Conservation (phyloP, 2,113 vertebrate genomes). For the Ia io region DNA sequence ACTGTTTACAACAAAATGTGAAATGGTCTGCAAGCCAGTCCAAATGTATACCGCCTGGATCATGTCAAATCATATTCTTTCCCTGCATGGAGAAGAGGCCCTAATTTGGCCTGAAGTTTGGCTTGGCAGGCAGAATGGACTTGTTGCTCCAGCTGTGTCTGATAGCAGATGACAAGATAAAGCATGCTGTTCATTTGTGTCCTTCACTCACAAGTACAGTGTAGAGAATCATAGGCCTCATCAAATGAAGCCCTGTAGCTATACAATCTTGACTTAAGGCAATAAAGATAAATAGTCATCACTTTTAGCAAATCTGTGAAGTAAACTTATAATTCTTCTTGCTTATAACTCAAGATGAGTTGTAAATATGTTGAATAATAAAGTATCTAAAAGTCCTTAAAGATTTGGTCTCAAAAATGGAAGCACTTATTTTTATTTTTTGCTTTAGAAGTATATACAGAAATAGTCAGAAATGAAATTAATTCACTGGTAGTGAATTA, state of each 20-base stretch:
- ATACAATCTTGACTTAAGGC: not conserved
- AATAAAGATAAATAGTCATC: not conserved
- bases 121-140: not conserved
- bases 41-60: not conserved
- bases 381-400: not conserved
- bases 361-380: slow-evolving; percentile 16
- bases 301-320: slow-evolving; percentile 2
- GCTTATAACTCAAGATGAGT: not conserved
- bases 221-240: not conserved
- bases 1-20: slow-evolving; percentile 48
- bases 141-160: slow-evolving; percentile 33
- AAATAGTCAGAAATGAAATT: not conserved
- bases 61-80: not conserved
- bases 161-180: slow-evolving; percentile 53
- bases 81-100: not conserved
- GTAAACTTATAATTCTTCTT: not conserved
- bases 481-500: not conserved
- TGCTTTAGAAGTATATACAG: not conserved
- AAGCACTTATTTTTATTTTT: not conserved
- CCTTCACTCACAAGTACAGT: not conserved
- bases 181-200: not conserved
- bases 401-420: not conserved
- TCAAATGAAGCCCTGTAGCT: not conserved
- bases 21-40: not conserved
- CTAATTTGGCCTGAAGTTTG: not conserved